Conservation (phyloP, 2,797 vertebrate genomes). For the Eurystomus glaucurus region DNA sequence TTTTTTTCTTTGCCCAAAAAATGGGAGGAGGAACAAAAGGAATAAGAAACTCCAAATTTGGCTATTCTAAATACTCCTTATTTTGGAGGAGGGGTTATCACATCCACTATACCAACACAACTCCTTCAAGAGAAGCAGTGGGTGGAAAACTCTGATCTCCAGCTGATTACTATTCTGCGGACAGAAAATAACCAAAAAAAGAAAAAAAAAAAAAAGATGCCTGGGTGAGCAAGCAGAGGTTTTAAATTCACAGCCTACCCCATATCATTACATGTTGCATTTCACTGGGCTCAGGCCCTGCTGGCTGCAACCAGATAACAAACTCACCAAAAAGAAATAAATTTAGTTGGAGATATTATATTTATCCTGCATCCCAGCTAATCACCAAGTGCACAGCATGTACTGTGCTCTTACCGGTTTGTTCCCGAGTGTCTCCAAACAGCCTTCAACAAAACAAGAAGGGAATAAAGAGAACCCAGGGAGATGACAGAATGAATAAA, state of each 20-base stretch:
- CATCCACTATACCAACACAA: neutral
- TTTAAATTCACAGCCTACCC: neutral
- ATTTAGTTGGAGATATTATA: neutral
- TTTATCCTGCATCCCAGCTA: slow-evolving; percentile 38
- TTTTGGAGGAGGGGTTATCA: neutral
- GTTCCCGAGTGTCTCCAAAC: slow-evolving; percentile 23
- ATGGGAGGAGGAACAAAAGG: neutral
- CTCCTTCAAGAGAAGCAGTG: neutral
- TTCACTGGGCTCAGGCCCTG: neutral
- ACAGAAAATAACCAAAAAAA: neutral
- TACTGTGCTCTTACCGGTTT: slow-evolving; percentile 28
- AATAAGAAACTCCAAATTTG: neutral
- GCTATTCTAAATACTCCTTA: neutral
- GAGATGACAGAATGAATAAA: slow-evolving; percentile 28
- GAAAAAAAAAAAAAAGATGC: neutral
- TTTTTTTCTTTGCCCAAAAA: neutral
- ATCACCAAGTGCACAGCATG: neutral
- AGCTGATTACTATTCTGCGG: slow-evolving; percentile 1
- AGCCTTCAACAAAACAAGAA: neutral
- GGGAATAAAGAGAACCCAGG: neutral
- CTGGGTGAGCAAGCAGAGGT: neutral
- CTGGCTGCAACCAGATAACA: neutral
- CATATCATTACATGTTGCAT: neutral
- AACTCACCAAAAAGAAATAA: neutral
- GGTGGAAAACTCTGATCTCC: neutral